A percentile compares a stretch with the other conserved stretches of the same genome.
Conservation (phyloP, 2,888 invertebrate genomes). For the Sminthurides aquaticus region DNA sequence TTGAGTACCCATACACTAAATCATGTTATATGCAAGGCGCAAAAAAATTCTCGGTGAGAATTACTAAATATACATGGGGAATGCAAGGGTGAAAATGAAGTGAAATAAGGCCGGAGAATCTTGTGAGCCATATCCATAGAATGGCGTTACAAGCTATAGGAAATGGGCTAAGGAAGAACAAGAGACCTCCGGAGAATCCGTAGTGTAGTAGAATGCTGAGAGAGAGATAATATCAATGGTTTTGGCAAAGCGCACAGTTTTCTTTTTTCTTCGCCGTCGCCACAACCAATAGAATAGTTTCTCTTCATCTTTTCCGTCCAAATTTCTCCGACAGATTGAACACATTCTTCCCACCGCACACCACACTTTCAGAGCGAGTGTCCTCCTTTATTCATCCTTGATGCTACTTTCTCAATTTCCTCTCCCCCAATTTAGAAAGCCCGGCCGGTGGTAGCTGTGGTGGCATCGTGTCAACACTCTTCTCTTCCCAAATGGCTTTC, state of each 20-base stretch:
- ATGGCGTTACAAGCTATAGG: background rate
- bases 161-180: too few species aligned
- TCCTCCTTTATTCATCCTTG: background rate
- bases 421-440: background rate
- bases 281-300: constrained; percentile 22
- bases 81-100: too few species aligned
- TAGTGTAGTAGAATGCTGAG: constrained; percentile 29
- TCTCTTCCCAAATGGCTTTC: background rate
- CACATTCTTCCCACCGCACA: constrained; percentile 14
- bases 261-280: constrained; percentile 39
- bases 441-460: background rate
- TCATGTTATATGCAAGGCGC: too few species aligned
- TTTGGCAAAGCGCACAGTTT: constrained; percentile 42
- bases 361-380: background rate
- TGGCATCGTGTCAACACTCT: background rate
- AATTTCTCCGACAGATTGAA: constrained; percentile 23
- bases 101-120: too few species aligned
- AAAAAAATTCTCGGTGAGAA: too few species aligned
- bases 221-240: constrained; percentile 41
- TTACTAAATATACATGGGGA: too few species aligned
- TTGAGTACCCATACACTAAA: too few species aligned
- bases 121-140: too few species aligned
- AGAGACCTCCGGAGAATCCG: constrained; percentile 28
- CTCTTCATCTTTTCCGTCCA: constrained; percentile 21
- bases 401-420: background rate